These are phyloP conservation scores for Willowsia nigromaculata DNA, from an alignment of 2,888 invertebrate species.

Conservation along the genomic window DNA sequence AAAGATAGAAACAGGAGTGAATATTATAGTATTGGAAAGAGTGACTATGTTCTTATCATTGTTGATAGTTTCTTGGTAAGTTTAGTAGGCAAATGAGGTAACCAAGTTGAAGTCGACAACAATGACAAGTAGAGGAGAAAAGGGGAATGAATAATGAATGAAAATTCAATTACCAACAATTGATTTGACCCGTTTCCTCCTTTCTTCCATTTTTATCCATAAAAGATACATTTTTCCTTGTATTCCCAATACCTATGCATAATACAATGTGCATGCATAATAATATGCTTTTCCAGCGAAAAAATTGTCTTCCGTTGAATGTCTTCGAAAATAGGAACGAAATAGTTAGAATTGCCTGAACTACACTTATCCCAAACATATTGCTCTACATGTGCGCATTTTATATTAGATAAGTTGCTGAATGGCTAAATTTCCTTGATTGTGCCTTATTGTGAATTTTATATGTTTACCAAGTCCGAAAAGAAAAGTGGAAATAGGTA, in stretches of 20 bases:
- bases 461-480: background rate
- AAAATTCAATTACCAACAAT: constrained; percentile 49
- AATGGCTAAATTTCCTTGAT: background rate
- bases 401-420: too few relatives aligned
- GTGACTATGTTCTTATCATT: background rate
- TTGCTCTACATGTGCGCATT: too few relatives aligned
- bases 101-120: background rate
- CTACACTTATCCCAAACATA: too few relatives aligned
- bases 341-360: too few relatives aligned
- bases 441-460: background rate
- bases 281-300: too few relatives aligned
- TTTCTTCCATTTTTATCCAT: background rate
- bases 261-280: too few relatives aligned
- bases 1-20: background rate
- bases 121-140: constrained; percentile 1
- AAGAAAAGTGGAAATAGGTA: background rate
- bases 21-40: background rate
- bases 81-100: background rate
- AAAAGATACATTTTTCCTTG: too few relatives aligned
- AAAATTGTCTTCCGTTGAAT: too few relatives aligned
- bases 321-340: too few relatives aligned
- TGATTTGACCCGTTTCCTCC: constrained; percentile 47
- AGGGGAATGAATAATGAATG: constrained; percentile 38
- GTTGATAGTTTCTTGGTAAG: background rate
- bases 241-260: too few relatives aligned